Conservation (phyloP, 2,888 invertebrate species). For the Poecilus cupreus region DNA sequence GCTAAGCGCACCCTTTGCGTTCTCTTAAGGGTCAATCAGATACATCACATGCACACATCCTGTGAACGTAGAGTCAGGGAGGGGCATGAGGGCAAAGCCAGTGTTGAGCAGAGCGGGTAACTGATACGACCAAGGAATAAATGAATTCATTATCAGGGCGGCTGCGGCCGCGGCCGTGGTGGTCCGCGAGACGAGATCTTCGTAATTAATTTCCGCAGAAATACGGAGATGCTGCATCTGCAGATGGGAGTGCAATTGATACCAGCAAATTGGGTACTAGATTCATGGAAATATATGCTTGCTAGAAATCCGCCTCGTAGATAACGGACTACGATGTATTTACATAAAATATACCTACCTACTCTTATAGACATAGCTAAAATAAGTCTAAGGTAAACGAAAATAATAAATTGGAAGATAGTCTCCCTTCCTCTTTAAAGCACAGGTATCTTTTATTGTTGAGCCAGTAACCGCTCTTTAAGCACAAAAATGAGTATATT, state of each 20-base stretch:
- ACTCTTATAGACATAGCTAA: too few species aligned
- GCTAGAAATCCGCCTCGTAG: too few species aligned
- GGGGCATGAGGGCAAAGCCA: neutral
- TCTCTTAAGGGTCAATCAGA: constrained; percentile 37
- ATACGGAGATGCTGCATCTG: constrained; percentile 2
- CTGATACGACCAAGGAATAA: constrained; percentile 51
- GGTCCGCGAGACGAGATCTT: constrained; percentile 18
- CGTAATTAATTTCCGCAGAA: constrained; percentile 53
- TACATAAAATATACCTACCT: too few species aligned
- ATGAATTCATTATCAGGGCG: constrained; percentile 57
- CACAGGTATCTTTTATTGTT: too few species aligned
- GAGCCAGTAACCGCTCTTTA: too few species aligned
- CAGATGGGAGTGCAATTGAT: neutral
- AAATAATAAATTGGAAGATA: too few species aligned
- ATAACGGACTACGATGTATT: too few species aligned
- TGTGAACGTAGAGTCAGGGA: constrained; percentile 13
- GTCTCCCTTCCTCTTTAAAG: too few species aligned
- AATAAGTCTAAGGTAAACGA: too few species aligned
- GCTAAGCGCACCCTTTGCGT: constrained; percentile 24
- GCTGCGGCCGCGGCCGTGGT: constrained; percentile 3
- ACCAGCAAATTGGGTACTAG: neutral
- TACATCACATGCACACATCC: constrained; percentile 55
- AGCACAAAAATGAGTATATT: too few species aligned
- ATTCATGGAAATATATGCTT: too few species aligned
- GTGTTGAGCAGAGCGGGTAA: constrained; percentile 3